A percentile compares a stretch with the other conserved stretches of the same genome.
Conservation (phyloP, 2,797 vertebrate species). For the Sebastes miniatus region DNA sequence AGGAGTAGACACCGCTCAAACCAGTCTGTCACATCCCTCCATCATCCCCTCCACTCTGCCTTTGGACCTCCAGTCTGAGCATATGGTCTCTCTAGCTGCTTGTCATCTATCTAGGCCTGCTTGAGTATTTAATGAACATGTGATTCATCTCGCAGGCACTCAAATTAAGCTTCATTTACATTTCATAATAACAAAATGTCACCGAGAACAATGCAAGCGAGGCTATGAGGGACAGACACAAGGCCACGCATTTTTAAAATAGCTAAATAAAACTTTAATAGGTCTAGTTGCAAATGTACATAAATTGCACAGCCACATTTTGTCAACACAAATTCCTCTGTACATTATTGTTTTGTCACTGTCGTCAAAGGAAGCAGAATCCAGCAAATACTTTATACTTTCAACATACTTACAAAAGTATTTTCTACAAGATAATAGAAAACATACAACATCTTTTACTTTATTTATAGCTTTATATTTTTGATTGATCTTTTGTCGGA, state of each 20-base stretch:
- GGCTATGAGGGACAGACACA: conserved; percentile 13
- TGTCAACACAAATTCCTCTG: conserved; percentile 92
- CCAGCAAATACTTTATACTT: conserved; percentile 90
- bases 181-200: conserved; percentile 16
- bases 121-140: conserved; percentile 43
- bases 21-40: conserved; percentile 42
- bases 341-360: conserved; percentile 96
- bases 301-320: conserved; percentile 98
- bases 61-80: conserved; percentile 47
- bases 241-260: conserved; percentile 84
- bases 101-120: conserved; percentile 42
- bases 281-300: conserved; percentile 99
- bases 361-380: conserved; percentile 85
- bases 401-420: conserved; percentile 99
- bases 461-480: conserved; percentile 78
- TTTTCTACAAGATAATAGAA: conserved; percentile 95
- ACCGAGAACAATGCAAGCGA: background rate
- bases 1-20: conserved; percentile 41
- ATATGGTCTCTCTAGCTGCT: conserved; percentile 46
- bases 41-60: conserved; percentile 30
- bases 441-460: conserved; percentile 91
- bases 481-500: conserved; percentile 60
- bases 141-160: conserved; percentile 3
- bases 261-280: conserved; percentile 99
- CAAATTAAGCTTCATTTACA: conserved; percentile 37